Conservation (phyloP, 2,888 invertebrate species). For the Hypselothyrea guttata region DNA sequence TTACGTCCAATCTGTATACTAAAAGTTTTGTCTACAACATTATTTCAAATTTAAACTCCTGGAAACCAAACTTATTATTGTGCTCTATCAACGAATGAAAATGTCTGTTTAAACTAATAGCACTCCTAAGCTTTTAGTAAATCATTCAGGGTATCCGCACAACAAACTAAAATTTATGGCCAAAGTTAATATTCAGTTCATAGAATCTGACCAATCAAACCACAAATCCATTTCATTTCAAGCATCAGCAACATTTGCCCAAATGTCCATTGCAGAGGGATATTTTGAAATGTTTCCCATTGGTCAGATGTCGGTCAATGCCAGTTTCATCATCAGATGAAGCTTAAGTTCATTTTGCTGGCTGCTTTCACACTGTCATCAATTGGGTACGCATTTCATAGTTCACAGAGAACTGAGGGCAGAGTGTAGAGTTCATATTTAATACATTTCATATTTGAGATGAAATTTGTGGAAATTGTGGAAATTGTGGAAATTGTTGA, state of each 20-base stretch:
- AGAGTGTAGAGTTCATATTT: constrained; percentile 12
- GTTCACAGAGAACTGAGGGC: constrained; percentile 5
- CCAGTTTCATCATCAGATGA: background rate
- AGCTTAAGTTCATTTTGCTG: constrained; percentile 6
- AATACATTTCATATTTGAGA: constrained; percentile 23
- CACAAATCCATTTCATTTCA: constrained; percentile 29
- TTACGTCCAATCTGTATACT: too few relatives aligned
- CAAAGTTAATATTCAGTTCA: constrained; percentile 1
- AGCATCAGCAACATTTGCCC: constrained; percentile 12
- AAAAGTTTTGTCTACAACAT: too few relatives aligned
- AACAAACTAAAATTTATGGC: constrained; percentile 5
- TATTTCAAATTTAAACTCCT: too few relatives aligned
- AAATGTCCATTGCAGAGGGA: constrained; percentile 8
- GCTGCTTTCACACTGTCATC: constrained; percentile 2
- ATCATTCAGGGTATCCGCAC: background rate
- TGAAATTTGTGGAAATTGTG: constrained; percentile 15
- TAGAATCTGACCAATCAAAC: constrained; percentile 11
- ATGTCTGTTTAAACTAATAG: too few relatives aligned
- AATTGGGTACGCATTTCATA: background rate
- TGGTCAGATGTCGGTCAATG: background rate
- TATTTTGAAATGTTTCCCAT: background rate
- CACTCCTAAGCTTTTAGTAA: too few relatives aligned
- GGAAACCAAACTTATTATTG: too few relatives aligned
- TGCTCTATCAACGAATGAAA: too few relatives aligned
- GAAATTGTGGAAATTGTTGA: constrained; percentile 13